phyloP scores from a whole-genome alignment of 2,888 invertebrate genomes.

The Spisula solida region DNA sequence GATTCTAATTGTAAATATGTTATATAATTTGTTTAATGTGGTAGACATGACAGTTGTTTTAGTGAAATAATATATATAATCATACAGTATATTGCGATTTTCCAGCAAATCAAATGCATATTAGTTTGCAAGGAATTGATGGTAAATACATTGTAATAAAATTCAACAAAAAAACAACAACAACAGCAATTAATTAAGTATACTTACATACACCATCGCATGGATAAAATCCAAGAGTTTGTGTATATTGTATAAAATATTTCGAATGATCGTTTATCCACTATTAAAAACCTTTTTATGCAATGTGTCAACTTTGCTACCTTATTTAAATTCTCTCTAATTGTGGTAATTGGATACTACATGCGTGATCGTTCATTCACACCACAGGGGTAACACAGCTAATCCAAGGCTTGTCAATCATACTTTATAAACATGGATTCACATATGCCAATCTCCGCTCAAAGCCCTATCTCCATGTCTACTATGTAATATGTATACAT shows the following conservation, averaged over 20 bases:
- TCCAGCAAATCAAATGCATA: no score
- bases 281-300: not conserved
- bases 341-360: not conserved
- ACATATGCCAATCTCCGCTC: not conserved
- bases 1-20: no score
- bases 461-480: not conserved
- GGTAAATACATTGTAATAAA: no score
- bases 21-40: no score
- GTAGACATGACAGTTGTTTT: no score
- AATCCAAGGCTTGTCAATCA: not conserved
- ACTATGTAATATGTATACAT: not conserved
- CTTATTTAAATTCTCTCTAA: not conserved
- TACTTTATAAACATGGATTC: slow-evolving; percentile 3
- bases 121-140: no score
- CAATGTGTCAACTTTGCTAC: not conserved
- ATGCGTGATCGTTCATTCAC: not conserved
- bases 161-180: no score
- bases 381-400: slow-evolving; percentile 5
- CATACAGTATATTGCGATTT: no score
- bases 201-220: not conserved
- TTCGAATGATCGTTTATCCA: not conserved
- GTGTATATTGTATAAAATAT: not conserved
- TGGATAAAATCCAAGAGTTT: slow-evolving; percentile 3
- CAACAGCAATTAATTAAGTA: not conserved
- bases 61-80: no score